Evolutionary conservation across 1,140 invertebrate genomes (phyloP).

Genomic region (Drosophila sproati): DNA sequence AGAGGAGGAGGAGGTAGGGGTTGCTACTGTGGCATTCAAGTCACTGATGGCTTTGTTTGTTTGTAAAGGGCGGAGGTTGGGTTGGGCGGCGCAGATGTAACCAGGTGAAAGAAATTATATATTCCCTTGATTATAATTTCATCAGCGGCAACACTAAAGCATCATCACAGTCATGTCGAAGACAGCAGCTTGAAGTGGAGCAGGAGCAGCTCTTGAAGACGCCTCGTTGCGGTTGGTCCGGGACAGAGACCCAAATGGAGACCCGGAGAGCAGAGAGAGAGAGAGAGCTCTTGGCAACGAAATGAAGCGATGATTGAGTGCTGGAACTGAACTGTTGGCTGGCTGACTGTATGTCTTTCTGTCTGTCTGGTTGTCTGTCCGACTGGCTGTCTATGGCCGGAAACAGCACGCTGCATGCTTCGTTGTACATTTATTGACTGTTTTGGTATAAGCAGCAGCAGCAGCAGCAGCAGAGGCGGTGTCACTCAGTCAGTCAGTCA

Average conservation of each 20-base stretch:
- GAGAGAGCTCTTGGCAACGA: constrained; percentile 30
- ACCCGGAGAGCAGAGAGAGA: neutral
- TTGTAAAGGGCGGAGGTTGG: constrained; percentile 8
- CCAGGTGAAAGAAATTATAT: constrained; percentile 82
- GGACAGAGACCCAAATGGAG: neutral
- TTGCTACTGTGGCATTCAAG: constrained; percentile 20
- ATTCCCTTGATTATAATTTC: constrained; percentile 83
- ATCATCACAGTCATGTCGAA: constrained; percentile 73
- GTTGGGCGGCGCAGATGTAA: constrained; percentile 38
- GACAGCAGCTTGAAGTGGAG: constrained; percentile 39
- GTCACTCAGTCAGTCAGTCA: constrained; percentile 35
- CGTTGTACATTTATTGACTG: constrained; percentile 69
- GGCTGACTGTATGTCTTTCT: neutral
- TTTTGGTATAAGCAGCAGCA: constrained; percentile 3
- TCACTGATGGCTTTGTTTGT: constrained; percentile 52
- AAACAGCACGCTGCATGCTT: constrained; percentile 41
- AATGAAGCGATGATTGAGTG: constrained; percentile 72
- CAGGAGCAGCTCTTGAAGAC: constrained; percentile 7
- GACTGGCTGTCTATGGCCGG: constrained; percentile 34
- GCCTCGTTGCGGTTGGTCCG: constrained; percentile 35
- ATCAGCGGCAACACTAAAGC: constrained; percentile 81
- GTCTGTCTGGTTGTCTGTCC: too few relatives aligned
- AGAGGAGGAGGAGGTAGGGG: constrained; percentile 12
- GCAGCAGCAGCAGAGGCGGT: neutral
- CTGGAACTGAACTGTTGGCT: constrained; percentile 10